These are phyloP conservation scores for Drosophila pegasa DNA, from an alignment of 2,888 invertebrate species.

Conservation along the genomic window DNA sequence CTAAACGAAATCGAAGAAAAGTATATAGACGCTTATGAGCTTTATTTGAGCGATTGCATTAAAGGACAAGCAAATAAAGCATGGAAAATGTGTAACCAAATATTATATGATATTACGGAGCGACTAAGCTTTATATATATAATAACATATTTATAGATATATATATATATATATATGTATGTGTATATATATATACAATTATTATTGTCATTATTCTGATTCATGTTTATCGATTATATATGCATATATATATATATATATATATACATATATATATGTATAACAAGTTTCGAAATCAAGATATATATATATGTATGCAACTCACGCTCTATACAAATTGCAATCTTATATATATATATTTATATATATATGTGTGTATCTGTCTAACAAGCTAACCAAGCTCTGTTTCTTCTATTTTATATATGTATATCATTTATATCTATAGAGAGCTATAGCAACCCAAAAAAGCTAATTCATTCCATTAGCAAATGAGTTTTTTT, in stretches of 20 bases:
- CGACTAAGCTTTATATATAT: constrained; percentile 76
- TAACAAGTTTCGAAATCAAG: constrained; percentile 21
- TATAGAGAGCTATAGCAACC: constrained; percentile 25
- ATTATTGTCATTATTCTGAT: constrained; percentile 54
- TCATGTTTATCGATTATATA: constrained; percentile 17
- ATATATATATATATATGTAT: constrained; percentile 49
- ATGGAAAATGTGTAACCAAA: constrained; percentile 74
- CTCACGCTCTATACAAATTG: constrained; percentile 30
- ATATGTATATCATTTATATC: constrained; percentile 3
- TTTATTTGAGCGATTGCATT: constrained; percentile 77
- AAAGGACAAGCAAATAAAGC: constrained; percentile 59
- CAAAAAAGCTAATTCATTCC: constrained; percentile 67
- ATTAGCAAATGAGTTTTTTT: constrained; percentile 64
- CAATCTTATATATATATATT: constrained; percentile 37
- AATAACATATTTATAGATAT: constrained; percentile 59
- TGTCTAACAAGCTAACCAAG: constrained; percentile 32
- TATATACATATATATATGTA: constrained; percentile 18
- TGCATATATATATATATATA: constrained; percentile 2
- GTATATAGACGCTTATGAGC: constrained; percentile 81
- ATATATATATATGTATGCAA: constrained; percentile 26
- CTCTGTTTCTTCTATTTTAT: constrained; percentile 8
- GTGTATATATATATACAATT: constrained; percentile 22
- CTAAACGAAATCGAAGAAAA: constrained; percentile 39
- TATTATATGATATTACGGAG: constrained; percentile 78
- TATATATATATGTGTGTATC: constrained; percentile 45